A percentile compares a stretch with the other conserved stretches of the same genome.
Evolutionary conservation across 1,140 invertebrate species (phyloP).

Genomic region (Pollicipes pollicipes): DNA sequence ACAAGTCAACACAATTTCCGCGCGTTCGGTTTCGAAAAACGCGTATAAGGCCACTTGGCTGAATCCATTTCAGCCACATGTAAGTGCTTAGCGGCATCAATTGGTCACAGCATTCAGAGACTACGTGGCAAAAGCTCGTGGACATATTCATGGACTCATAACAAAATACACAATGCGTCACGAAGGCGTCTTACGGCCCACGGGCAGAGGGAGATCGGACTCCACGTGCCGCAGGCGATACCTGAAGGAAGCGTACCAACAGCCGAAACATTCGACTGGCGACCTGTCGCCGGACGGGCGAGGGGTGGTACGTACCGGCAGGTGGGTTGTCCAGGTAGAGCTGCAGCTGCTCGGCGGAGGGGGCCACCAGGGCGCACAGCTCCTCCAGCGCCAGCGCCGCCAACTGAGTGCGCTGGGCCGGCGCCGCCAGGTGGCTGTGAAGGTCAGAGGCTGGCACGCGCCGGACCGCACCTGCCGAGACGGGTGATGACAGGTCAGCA

Average conservation of each 20-base stretch:
- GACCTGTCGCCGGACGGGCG: no score
- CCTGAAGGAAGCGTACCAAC: no score
- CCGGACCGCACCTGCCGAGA: conserved; percentile 29
- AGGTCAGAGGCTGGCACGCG: conserved; percentile 57
- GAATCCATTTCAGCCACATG: no score
- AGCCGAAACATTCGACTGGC: no score
- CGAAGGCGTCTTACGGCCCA: not conserved
- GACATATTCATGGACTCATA: no score
- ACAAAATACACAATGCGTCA: no score
- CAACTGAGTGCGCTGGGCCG: not conserved
- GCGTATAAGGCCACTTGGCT: no score
- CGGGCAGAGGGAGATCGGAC: conserved; percentile 55
- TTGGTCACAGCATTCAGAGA: no score
- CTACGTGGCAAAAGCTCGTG: no score
- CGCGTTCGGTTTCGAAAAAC: no score
- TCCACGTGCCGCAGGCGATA: conserved; percentile 36
- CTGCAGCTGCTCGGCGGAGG: conserved; percentile 43
- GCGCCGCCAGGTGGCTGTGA: conserved; percentile 36
- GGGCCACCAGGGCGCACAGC: conserved; percentile 22
- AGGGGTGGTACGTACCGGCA: conserved; percentile 33
- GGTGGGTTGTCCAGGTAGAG: conserved; percentile 79
- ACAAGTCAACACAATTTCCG: no score
- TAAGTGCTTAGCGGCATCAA: no score
- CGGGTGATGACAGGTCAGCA: not conserved
- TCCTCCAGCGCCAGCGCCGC: conserved; percentile 24